These are phyloP conservation scores for Ianthella basta DNA, from an alignment of 37 sponge, comb jelly and placozoan genomes.

Conservation along the genomic window DNA sequence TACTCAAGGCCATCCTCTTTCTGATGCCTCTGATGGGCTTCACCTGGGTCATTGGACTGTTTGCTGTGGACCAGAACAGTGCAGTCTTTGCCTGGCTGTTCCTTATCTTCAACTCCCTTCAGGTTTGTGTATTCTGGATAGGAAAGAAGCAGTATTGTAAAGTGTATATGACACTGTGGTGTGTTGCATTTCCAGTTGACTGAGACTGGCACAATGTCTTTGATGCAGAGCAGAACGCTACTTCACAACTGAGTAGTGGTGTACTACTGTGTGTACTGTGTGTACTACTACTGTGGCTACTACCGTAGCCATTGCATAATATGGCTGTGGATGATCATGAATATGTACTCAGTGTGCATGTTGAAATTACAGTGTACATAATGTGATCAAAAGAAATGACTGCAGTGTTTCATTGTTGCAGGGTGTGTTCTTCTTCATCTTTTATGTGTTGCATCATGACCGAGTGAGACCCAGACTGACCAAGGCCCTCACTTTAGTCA, in stretches of 20 bases:
- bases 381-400: too few relatives aligned
- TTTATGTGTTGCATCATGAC: constrained; percentile 7
- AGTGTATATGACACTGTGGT: too few relatives aligned
- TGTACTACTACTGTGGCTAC: too few relatives aligned
- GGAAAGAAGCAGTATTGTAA: too few relatives aligned
- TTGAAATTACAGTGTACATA: too few relatives aligned
- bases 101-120: background rate
- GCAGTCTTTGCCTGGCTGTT: constrained; percentile 11
- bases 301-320: too few relatives aligned
- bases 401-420: background rate
- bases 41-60: constrained; percentile 18
- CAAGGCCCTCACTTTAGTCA: background rate
- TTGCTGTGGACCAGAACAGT: background rate
- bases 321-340: background rate
- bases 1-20: background rate
- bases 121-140: background rate
- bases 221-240: too few relatives aligned
- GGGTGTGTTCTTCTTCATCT: constrained; percentile 12
- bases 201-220: too few relatives aligned
- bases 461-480: constrained; percentile 4
- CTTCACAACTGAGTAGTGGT: too few relatives aligned
- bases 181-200: too few relatives aligned
- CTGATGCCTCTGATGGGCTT: constrained; percentile 4
- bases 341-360: background rate
- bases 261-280: too few relatives aligned